These are phyloP conservation scores for Hypomecis atomaria DNA, from an alignment of 2,888 invertebrate species.

Conservation along the genomic window DNA sequence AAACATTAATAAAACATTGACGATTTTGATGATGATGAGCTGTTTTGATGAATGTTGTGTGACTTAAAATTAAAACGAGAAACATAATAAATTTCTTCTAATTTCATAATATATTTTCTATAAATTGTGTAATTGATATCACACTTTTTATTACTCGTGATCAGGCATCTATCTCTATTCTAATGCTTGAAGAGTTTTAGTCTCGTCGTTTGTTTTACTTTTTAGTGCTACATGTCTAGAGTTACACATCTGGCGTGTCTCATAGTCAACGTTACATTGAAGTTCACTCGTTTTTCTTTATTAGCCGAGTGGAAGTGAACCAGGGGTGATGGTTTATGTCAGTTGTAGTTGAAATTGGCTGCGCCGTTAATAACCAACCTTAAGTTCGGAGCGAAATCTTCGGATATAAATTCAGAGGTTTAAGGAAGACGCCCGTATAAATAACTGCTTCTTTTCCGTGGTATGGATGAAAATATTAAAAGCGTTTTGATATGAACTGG, in stretches of 20 bases:
- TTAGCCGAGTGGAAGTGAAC: conserved; percentile 52
- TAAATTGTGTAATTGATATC: too few species aligned
- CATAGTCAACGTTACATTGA: conserved; percentile 30
- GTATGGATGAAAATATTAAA: not conserved
- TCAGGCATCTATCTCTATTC: too few species aligned
- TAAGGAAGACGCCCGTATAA: conserved; percentile 11
- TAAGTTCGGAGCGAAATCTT: conserved; percentile 36
- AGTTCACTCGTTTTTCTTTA: conserved; percentile 60
- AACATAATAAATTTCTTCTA: too few species aligned
- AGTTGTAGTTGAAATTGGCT: conserved; percentile 43
- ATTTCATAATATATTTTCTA: too few species aligned
- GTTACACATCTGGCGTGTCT: not conserved
- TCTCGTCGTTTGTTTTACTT: too few species aligned
- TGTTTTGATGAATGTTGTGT: too few species aligned
- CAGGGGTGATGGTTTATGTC: conserved; percentile 55
- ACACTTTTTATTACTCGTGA: too few species aligned
- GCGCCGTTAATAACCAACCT: conserved; percentile 28
- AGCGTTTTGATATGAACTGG: not conserved
- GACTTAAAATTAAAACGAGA: too few species aligned
- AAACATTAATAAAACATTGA: too few species aligned
- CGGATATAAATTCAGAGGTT: conserved; percentile 23
- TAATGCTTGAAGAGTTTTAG: too few species aligned
- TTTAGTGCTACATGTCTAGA: not conserved
- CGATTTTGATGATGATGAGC: too few species aligned
- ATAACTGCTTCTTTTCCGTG: conserved; percentile 2